phyloP scores from a whole-genome alignment of 2,113 vertebrate genomes.

The Mirounga angustirostris region DNA sequence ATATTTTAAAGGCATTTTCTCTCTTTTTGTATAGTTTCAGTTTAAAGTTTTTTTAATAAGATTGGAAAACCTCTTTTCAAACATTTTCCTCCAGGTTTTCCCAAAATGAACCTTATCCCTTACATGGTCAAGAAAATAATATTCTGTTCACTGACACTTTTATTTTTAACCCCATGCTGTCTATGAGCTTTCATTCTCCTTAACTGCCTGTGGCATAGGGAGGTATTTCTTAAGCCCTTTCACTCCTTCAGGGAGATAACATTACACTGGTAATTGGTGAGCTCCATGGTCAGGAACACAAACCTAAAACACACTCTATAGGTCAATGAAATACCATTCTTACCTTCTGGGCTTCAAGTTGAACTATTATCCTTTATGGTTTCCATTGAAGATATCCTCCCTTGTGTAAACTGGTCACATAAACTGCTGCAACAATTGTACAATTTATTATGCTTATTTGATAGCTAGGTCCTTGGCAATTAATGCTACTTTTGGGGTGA shows the following conservation, averaged over 20 bases:
- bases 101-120: neutral
- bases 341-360: neutral
- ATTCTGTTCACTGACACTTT: neutral
- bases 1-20: constrained; percentile 30
- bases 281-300: neutral
- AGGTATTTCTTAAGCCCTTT: neutral
- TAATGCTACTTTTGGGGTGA: neutral
- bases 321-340: constrained; percentile 10
- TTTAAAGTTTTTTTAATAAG: constrained; percentile 28
- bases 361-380: neutral
- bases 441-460: neutral
- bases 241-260: neutral
- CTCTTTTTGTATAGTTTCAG: neutral
- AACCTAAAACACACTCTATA: neutral
- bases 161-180: neutral
- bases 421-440: neutral
- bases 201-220: neutral
- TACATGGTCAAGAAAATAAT: neutral
- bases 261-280: constrained; percentile 3
- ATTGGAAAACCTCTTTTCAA: neutral
- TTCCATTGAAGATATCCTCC: neutral
- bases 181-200: neutral
- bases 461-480: neutral
- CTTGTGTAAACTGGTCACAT: neutral
- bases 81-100: neutral